Evolutionary conservation across 2,797 vertebrate species (phyloP).

Genomic region (Ceyx erithaca): DNA sequence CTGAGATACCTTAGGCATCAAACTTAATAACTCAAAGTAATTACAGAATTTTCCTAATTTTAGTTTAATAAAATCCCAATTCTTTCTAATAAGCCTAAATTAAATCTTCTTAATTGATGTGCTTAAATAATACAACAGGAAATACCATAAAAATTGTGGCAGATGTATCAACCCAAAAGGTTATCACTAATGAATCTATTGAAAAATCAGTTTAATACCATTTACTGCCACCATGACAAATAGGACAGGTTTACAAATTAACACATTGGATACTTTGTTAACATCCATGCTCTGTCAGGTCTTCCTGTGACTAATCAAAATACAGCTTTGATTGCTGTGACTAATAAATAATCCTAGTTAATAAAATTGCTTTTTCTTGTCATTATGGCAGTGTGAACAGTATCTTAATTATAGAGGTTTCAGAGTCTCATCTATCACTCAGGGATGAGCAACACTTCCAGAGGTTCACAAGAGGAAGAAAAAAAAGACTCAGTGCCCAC

Average conservation of each 20-base stretch:
- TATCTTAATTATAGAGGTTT: not conserved
- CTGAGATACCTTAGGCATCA: not conserved
- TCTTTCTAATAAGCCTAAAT: not conserved
- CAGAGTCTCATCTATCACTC: not conserved
- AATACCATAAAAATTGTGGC: not conserved
- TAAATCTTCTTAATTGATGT: conserved; percentile 13
- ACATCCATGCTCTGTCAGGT: conserved; percentile 44
- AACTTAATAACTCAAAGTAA: not conserved
- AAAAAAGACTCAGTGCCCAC: not conserved
- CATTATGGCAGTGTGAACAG: not conserved
- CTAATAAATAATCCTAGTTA: conserved; percentile 13
- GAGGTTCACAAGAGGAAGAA: not conserved
- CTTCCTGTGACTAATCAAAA: conserved; percentile 3
- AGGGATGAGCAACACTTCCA: not conserved
- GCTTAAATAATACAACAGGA: conserved; percentile 28
- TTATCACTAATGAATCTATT: conserved; percentile 52
- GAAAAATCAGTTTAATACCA: conserved; percentile 61
- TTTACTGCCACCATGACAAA: conserved; percentile 55
- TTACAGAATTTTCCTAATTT: not conserved
- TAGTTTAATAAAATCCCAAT: not conserved
- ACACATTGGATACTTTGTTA: not conserved
- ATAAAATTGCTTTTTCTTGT: not conserved
- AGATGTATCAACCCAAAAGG: conserved; percentile 6
- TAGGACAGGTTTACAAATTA: conserved; percentile 63
- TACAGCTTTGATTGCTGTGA: not conserved